Evolutionary conservation across 2,797 vertebrate genomes (phyloP).

Genomic region (Silurus aristotelis): DNA sequence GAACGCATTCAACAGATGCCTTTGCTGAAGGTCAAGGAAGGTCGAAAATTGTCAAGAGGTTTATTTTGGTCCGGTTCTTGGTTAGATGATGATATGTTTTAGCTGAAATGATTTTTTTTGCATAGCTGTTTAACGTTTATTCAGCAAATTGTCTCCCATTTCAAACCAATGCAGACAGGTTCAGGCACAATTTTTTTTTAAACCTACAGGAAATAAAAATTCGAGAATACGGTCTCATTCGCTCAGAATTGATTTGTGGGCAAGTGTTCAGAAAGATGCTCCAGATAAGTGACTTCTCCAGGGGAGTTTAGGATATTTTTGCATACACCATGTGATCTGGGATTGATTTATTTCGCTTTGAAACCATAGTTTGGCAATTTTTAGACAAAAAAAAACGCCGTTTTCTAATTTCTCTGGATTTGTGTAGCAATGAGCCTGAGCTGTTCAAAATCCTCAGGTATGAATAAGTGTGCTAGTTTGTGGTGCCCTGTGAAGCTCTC

Average conservation of each 20-base stretch:
- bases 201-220: background rate
- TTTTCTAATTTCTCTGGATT: no score
- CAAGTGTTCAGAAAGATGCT: background rate
- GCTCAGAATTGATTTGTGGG: no score
- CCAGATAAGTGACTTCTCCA: background rate
- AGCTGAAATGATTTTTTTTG: background rate
- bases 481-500: background rate
- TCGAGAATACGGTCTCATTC: no score
- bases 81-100: conserved; percentile 32
- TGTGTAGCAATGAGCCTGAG: no score
- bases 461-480: background rate
- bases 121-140: background rate
- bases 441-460: background rate
- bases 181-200: background rate
- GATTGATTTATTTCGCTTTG: background rate
- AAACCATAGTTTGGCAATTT: no score
- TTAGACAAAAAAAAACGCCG: no score
- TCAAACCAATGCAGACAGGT: background rate
- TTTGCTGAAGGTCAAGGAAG: background rate
- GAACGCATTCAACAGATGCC: conserved; percentile 3
- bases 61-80: conserved; percentile 1
- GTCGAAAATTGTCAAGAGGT: conserved; percentile 1
- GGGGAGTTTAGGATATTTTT: background rate
- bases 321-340: no score
- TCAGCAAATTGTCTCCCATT: conserved; percentile 9